These are phyloP conservation scores for Spatulosminthurus flaviceps DNA, from an alignment of 2,888 invertebrate species.

Conservation along the genomic window DNA sequence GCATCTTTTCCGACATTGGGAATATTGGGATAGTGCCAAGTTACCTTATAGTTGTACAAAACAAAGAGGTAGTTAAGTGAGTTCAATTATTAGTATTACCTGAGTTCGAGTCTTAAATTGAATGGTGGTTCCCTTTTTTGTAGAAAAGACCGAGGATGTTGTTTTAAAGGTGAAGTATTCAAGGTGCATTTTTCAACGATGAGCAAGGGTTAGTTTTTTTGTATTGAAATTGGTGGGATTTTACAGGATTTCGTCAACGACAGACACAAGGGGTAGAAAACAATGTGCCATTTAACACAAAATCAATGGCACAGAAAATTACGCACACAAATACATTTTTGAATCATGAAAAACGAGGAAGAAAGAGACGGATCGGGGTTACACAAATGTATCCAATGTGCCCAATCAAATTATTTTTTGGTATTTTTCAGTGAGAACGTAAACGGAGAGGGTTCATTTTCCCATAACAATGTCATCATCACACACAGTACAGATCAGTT, in stretches of 20 bases:
- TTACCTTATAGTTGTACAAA: not conserved
- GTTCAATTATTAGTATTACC: constrained; percentile 42
- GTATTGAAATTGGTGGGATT: not conserved
- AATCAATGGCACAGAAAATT: not conserved
- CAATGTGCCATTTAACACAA: not conserved
- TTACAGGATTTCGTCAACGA: constrained; percentile 14
- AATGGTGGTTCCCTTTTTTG: constrained; percentile 60
- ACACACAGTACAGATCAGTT: too few relatives aligned
- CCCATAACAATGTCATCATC: too few relatives aligned
- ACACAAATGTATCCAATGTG: not conserved
- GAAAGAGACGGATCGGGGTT: constrained; percentile 11
- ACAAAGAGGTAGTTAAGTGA: not conserved
- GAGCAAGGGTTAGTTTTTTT: constrained; percentile 13
- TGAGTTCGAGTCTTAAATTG: constrained; percentile 56
- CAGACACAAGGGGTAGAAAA: constrained; percentile 9
- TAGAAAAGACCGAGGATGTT: constrained; percentile 32
- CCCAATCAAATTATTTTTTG: not conserved
- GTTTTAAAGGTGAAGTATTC: constrained; percentile 18
- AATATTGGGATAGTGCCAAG: not conserved
- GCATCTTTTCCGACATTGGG: too few relatives aligned
- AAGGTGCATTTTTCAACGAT: constrained; percentile 20
- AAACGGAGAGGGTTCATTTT: too few relatives aligned
- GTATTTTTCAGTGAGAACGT: not conserved
- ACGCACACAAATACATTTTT: not conserved
- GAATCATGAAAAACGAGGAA: not conserved